phyloP scores from a whole-genome alignment of 2,113 vertebrate genomes.

The Uria lomvia region DNA sequence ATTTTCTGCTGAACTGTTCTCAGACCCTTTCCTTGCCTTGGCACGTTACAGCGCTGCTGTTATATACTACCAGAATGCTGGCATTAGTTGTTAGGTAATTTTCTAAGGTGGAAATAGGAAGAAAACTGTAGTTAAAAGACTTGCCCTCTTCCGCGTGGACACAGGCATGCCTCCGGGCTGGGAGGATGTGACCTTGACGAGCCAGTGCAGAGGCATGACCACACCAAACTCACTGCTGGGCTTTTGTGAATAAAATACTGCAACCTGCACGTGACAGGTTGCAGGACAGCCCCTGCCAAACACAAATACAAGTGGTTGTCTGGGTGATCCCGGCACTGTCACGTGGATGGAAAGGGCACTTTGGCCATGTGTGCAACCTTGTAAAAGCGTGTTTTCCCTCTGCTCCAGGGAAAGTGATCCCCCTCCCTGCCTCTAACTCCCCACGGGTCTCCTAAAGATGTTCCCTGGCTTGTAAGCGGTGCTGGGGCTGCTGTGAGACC shows the following conservation, averaged over 20 bases:
- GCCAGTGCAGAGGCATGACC: neutral
- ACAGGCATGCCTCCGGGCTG: neutral
- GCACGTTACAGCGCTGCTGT: neutral
- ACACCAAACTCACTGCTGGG: neutral
- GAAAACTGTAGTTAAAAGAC: neutral
- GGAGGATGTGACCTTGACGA: neutral
- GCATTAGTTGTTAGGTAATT: neutral
- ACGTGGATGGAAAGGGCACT: accelerated
- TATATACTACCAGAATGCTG: neutral
- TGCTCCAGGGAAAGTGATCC: neutral
- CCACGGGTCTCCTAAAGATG: accelerated
- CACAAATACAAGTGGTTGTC: neutral
- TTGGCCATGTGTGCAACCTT: neutral
- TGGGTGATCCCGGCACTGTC: accelerated
- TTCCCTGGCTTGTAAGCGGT: neutral
- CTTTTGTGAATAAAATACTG: neutral
- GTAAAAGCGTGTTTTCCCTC: neutral
- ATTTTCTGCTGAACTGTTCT: neutral
- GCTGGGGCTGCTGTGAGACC: neutral
- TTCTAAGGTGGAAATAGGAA: neutral
- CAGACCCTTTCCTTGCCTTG: neutral
- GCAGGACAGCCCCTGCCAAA: neutral
- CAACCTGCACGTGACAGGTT: neutral
- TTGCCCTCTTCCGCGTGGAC: neutral
- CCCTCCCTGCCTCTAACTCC: neutral